phyloP scores from a whole-genome alignment of 2,888 invertebrate genomes.

The Mesorhabditis belari region DNA sequence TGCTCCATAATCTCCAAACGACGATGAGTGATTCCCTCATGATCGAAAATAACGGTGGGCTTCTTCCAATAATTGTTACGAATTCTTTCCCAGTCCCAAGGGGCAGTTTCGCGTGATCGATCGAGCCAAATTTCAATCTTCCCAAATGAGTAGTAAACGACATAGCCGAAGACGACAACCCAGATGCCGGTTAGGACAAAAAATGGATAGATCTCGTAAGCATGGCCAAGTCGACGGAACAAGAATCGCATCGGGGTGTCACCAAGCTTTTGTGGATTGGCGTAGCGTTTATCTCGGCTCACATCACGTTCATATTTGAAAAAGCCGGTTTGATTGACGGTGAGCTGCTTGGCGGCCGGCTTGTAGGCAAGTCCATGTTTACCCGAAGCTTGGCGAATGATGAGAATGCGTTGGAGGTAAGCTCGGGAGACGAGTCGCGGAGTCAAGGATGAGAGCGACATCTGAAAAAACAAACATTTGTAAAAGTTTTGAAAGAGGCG shows the following conservation, averaged over 20 bases:
- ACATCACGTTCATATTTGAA: slow-evolving; percentile 45
- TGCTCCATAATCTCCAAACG: slow-evolving; percentile 42
- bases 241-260: slow-evolving; percentile 43
- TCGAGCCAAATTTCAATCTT: slow-evolving; percentile 47
- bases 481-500: background rate
- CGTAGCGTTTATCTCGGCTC: slow-evolving; percentile 40
- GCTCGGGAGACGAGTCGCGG: slow-evolving; percentile 31
- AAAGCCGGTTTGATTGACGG: slow-evolving; percentile 26
- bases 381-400: slow-evolving; percentile 22
- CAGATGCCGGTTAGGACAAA: slow-evolving; percentile 31
- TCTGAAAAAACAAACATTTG: slow-evolving; percentile 15
- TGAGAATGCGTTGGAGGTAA: slow-evolving; percentile 21
- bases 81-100: slow-evolving; percentile 45
- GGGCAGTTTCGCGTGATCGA: slow-evolving; percentile 31
- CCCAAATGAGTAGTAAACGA: slow-evolving; percentile 36
- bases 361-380: slow-evolving; percentile 10
- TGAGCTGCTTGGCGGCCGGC: slow-evolving; percentile 3
- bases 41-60: slow-evolving; percentile 38
- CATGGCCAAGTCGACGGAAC: slow-evolving; percentile 35
- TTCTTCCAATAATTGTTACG: slow-evolving; percentile 40
- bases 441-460: slow-evolving; percentile 40
- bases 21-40: slow-evolving; percentile 33
- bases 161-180: slow-evolving; percentile 22
- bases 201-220: slow-evolving; percentile 46
- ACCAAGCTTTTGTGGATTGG: slow-evolving; percentile 43